A percentile compares a stretch with the other conserved stretches of the same genome.
Conservation (phyloP, 2,113 vertebrate genomes). For the Chamaetylas fuelleborni region DNA sequence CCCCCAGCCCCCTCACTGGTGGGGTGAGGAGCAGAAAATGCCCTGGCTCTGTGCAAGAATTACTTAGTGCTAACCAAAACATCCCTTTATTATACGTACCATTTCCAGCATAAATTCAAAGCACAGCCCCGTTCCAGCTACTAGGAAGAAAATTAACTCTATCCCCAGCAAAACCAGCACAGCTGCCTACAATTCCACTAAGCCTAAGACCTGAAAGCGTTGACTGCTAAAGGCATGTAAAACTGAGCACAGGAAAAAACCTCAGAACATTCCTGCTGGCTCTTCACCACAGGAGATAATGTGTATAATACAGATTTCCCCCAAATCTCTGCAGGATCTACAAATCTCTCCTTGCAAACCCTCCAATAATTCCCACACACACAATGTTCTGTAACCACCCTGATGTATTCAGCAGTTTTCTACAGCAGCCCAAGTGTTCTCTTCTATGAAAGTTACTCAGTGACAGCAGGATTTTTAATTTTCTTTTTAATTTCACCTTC, state of each 20-base stretch:
- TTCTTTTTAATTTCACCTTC: neutral
- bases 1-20: neutral
- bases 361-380: neutral
- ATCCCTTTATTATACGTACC: neutral
- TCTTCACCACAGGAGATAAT: conserved; percentile 26
- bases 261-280: conserved; percentile 12
- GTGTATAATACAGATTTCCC: conserved; percentile 39
- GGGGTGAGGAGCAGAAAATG: neutral
- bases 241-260: neutral
- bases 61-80: neutral
- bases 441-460: neutral
- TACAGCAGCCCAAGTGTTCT: neutral
- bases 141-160: neutral
- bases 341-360: conserved; percentile 31
- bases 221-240: conserved; percentile 2
- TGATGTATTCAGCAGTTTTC: neutral
- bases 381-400: neutral
- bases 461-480: neutral
- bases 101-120: neutral
- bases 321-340: conserved; percentile 21
- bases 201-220: neutral
- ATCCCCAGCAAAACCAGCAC: neutral
- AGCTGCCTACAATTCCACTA: conserved; percentile 28
- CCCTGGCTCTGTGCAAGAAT: neutral
- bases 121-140: neutral